Evolutionary conservation across 2,888 invertebrate species (phyloP), one percentile per base, ranked within the genome.

Genomic region (Griposia aprilina): DNA sequence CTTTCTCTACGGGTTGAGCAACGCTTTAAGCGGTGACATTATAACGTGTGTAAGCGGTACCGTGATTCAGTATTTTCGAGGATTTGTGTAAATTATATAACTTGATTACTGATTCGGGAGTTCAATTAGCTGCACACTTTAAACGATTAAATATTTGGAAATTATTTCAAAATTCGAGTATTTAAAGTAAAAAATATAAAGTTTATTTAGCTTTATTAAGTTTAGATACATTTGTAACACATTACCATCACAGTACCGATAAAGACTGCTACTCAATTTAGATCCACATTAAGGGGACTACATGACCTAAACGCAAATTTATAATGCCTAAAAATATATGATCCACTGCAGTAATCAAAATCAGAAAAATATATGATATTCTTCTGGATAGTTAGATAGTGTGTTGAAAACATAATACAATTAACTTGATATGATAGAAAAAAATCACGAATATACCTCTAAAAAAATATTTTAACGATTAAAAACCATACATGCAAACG

Each of bases 21-120:
- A 85, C 81, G 78, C 82, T 87, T 83, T 80, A 80, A 85, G 72
- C 76, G 78, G 69, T 66, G 65, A 74, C 41, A 75, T 81, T 73
- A 82, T 74, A 77, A 73, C 30, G 67, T 55, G 70, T 60, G 76
- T 50, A 69, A 74, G 73, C 41, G 68, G 72, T 62, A 36, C 55
- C 68, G 45, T 55, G 60, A 78, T 75, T 68, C 48, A 41, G 67
- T 30, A 20, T 67, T 73, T 67, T 30, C 41, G 36, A 52, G 63
- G n/a, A 74, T 66, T 76, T 77, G 55, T 66, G 13, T 36, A 62
- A 60, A 63, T 63, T 69, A 65, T 74, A 55, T 66, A 45, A 59
- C 57, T 69, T 81, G 41, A 66, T n/a, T 69, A 69, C 36, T 69
- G 55, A 69, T 65, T 75, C 36, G 45, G 17, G 50, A 30, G 30